Evolutionary conservation across 1,140 invertebrate species (phyloP).

Genomic region (Cydia amplana): DNA sequence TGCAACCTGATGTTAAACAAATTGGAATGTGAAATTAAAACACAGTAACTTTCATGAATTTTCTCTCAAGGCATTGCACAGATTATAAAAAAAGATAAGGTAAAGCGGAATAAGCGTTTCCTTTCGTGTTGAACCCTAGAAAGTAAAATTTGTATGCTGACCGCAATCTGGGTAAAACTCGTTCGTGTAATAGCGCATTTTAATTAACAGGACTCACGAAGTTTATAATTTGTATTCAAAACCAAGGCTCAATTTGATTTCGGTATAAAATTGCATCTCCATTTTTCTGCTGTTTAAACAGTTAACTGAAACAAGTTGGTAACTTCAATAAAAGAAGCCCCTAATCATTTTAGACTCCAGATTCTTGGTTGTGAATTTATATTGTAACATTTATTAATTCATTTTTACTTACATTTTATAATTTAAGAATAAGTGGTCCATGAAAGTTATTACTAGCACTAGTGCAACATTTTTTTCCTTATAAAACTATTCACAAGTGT

Average conservation of each 20-base stretch:
- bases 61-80: neutral
- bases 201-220: constrained; percentile 20
- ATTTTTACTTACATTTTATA: no score
- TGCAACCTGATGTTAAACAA: no score
- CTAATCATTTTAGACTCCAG: no score
- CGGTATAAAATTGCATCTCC: neutral
- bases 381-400: no score
- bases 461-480: no score
- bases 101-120: constrained; percentile 11
- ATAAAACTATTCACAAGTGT: no score
- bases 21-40: no score
- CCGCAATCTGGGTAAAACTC: constrained; percentile 1
- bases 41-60: neutral
- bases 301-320: neutral
- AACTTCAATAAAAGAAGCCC: no score
- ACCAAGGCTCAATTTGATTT: neutral
- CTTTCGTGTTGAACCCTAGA: constrained; percentile 11
- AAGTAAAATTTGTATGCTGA: constrained; percentile 21
- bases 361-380: no score
- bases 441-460: no score
- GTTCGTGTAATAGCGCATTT: constrained; percentile 23
- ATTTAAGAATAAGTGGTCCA: no score
- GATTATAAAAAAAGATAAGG: constrained; percentile 8
- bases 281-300: neutral
- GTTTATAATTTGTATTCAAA: constrained; percentile 10